Base-by-base conservation (phyloP, 2,888 invertebrate species). In the Isoperla grammatica region DNA sequence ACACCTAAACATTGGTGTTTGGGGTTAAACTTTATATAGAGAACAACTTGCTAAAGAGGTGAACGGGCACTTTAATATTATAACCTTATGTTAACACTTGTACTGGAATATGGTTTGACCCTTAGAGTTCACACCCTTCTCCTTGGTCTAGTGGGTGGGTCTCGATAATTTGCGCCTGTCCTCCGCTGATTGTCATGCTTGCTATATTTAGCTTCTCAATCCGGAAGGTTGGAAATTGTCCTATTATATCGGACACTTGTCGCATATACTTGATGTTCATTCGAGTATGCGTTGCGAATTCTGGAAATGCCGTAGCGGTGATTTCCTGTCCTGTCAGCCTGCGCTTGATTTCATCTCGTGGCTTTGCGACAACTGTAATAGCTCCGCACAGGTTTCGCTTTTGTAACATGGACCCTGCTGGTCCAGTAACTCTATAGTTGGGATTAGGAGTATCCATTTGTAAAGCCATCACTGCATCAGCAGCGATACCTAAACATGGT, bases 381-480 rank as follows among this genome's bases (percentile, higher is more conserved):
- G 15, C 43, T 17, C 45, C 45, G 45, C 45, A 19, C 45, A n/a
- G 42, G 42, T 42, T 22, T 43, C 45, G 5, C 12, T 43, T 13
- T 12, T 46, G 9, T 37, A n/a, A 1, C n/a, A 45, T 12, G n/a
- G 37, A 20, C 12, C 46, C 22, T 43, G n/a, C 8, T 45, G 43
- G 12, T 12, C 13, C 20, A 1, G 1, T 15, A 19, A 9, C 29
- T 9, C 23, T n/a, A 9, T 42, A 42, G 42, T 42, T 15, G n/a
- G 42, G 42, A 5, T 13, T 15, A 3, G 42, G 42, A 9, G n/a
- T 42, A 2, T 42, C 11, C n/a, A n/a, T n/a, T n/a, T 29, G 17
- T 6, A 59, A 12, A 0, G 59, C 40, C 59, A 59, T 59, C 1
- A 59, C 19, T 12, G 43, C 54, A 22, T 59, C 59, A 13, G 53